Evolutionary conservation across 2,113 vertebrate genomes (phyloP), one percentile per base, ranked within the genome.

Genomic region (Cygnus buccinator): DNA sequence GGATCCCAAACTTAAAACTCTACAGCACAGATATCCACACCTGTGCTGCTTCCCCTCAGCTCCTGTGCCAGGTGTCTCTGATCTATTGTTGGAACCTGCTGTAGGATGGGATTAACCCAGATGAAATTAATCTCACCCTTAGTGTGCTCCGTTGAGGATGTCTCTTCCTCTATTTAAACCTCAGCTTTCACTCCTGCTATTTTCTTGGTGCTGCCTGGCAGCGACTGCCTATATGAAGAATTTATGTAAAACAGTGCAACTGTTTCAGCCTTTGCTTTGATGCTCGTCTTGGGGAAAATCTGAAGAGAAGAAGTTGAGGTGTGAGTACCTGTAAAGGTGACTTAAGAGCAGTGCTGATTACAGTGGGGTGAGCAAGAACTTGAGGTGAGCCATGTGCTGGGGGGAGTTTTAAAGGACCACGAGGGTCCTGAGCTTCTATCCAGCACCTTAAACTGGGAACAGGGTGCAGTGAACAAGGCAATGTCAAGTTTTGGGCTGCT

Each of bases 191-290:
- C 10, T 1, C 2, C 3, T 11, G 0, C 3, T 12, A 1, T 15
- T 3, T 41, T 5, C 0, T 2, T 54, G 1, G 3, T 0, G 0
- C 20, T 81, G 15, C 20, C 22, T 67, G 37, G 13, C 22, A 35
- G 48, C 13, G 50, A 2, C 6, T 48, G 25, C 3, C 1, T 16
- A 1, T 7, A 3, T 5, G 25, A 62, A 39, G 33, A 21, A 14
- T 8, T 22, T 8, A 13, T 12, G 13, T 41, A 3, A 19, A 50
- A 9, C 13, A 9, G 6, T 22, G 10, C 2, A 10, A 20, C 14
- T 55, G 21, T 11, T 63, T n/a, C 39, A 66, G 39, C 11, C 8
- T 0, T 0, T 6, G 37, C n/a, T 65, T 59, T 59, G n/a, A 26
- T 2, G 1, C 20, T 48, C 2, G 5, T 41, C 20, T 33, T 11